Evolutionary conservation across 1,140 invertebrate genomes (phyloP), one percentile per base, ranked within the genome.

Genomic region (Papilio machaon): DNA sequence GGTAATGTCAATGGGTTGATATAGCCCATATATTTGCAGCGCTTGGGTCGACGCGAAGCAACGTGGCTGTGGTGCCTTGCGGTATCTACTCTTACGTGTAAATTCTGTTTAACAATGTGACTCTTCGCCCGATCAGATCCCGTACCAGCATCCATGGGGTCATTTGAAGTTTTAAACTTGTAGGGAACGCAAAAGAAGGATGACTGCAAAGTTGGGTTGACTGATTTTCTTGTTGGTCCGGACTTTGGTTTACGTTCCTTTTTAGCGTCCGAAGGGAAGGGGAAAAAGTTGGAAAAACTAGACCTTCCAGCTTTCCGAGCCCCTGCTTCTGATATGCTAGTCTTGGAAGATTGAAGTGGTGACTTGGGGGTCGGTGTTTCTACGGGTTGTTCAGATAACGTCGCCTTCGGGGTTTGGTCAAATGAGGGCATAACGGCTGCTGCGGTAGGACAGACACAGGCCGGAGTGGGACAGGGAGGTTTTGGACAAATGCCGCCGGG

Each of bases 401-500:
- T 15, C 7, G 35, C 15, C 38, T 78, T 70, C 19, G 73, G 35
- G 8, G 19, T 38, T 47, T 93, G 10, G 95, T 95, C 90, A 96
- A 96, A 67, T 38, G 80, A 46, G 3, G 52, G 6, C 2, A 82
- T n/a, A 3, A 78, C 46, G 46, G 70, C 79, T 10, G 73, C 15
- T n/a, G 82, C 46, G 0, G 80, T 80, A n/a, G 85, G 82, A 46
- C 82, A 84, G 13, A 83, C 52, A 70, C 83, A 80, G 35, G 82
- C 79, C 15, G 81, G 80, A 47, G 73, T 49, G 47, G 82, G 74
- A 58, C 83, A 85, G 11, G 79, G 78, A 19, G 38, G n/a, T 19
- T 30, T 38, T 46, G 30, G 10, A 54, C 75, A 86, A 19, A 85
- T 78, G 52, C 84, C 78, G 64, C 85, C 76, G 17, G 83, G 64